Evolutionary conservation across 1,140 invertebrate species (phyloP), one percentile per base, ranked within the genome.

Genomic region (Berghia stephanieae): DNA sequence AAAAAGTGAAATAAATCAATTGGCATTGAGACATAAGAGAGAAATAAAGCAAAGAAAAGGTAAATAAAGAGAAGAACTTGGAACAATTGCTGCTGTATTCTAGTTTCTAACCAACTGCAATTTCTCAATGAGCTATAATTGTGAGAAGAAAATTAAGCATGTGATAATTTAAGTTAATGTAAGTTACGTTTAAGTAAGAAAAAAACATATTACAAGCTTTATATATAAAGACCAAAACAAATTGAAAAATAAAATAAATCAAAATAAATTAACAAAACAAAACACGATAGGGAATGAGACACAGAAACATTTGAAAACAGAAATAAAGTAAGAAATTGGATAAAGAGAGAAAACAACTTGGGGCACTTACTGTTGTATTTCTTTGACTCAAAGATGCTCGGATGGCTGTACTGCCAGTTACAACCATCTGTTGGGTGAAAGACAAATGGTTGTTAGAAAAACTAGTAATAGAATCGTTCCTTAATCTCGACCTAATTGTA

Each of bases 341-440:
- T 18, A 46, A 36, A 72, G 8, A 40, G 8, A 6, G 24, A n/a
- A 49, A 18, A 72, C 36, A 74, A 24, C 13, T 31, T 10, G 8
- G 27, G 6, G 38, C 27, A 79, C 83, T 81, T 79, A 84, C 83
- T 31, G 83, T 82, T n/a, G 79, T 81, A 16, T 79, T 67, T 68
- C 81, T 75, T 24, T 75, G 73, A 77, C 78, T 81, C 0, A 80
- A 77, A 18, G 82, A 76, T 10, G 82, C 76, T 46, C 82, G 60
- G 10, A 75, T 31, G 1, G 55, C 72, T 63, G 72, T 75, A 63
- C 72, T 75, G 1, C 72, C 72, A 6, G 72, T 75, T 42, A 78
- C 21, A 43, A 66, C 27, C 55, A 49, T 67, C 43, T 63, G 69
- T n/a, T n/a, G n/a, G n/a, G n/a, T n/a, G n/a, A n/a, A n/a, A n/a